Conservation (phyloP, 2,797 vertebrate genomes). For the Syncerus caffer region DNA sequence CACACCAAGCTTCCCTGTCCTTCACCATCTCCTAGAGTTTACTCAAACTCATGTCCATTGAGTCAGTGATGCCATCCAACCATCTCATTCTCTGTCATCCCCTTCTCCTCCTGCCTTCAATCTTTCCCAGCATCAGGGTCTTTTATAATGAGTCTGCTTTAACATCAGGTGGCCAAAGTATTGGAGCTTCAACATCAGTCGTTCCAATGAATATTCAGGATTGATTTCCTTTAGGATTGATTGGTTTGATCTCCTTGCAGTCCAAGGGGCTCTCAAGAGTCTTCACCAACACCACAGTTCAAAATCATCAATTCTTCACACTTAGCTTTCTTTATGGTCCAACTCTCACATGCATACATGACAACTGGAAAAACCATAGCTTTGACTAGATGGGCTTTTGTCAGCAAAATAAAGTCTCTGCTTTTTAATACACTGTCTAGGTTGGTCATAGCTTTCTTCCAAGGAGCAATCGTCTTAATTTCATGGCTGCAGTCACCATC, state of each 20-base stretch:
- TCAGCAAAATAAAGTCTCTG: not conserved
- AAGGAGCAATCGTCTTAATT: not conserved
- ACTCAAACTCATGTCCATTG: not conserved
- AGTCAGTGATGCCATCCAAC: not conserved
- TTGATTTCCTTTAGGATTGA: not conserved
- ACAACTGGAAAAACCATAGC: not conserved
- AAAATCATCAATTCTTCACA: not conserved
- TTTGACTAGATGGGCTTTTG: not conserved
- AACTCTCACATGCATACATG: not conserved
- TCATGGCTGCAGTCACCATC: not conserved
- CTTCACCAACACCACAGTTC: not conserved
- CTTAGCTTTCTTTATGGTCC: not conserved
- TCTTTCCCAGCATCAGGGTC: not conserved
- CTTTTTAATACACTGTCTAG: not conserved
- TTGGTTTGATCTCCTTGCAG: not conserved
- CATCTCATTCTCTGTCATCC: not conserved
- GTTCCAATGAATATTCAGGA: not conserved
- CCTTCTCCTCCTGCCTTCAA: not conserved
- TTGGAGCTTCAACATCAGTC: not conserved
- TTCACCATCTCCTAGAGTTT: not conserved
- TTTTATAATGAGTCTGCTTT: not conserved
- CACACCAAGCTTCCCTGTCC: not conserved
- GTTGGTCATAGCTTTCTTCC: not conserved
- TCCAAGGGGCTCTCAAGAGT: not conserved
- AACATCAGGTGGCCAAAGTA: not conserved